Evolutionary conservation across 2,797 vertebrate species (phyloP).

Genomic region (Florisuga fusca): DNA sequence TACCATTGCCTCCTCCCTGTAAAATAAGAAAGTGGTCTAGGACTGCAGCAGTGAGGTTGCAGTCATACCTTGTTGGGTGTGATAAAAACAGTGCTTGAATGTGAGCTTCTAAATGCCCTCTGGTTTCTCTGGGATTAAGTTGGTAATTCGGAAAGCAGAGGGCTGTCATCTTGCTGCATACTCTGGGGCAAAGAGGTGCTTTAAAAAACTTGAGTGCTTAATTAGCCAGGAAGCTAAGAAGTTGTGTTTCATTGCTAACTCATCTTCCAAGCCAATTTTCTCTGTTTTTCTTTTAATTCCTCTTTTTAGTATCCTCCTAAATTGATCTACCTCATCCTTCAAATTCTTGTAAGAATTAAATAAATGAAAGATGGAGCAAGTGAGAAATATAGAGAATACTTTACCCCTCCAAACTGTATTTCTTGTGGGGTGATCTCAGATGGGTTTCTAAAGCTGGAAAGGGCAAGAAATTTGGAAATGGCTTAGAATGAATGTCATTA

Average conservation of each 20-base stretch:
- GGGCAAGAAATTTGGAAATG: neutral
- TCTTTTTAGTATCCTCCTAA: neutral
- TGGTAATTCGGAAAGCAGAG: neutral
- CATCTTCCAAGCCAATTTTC: accelerated
- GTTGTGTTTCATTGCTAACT: neutral
- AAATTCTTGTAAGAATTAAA: neutral
- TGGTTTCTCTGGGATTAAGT: neutral
- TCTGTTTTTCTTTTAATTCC: neutral
- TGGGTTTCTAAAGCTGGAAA: neutral
- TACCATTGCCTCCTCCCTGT: neutral
- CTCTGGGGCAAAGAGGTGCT: neutral
- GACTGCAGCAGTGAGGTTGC: neutral
- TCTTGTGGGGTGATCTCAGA: neutral
- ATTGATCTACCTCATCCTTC: neutral
- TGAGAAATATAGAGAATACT: neutral
- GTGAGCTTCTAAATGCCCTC: neutral
- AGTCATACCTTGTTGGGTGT: accelerated
- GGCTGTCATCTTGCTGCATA: neutral
- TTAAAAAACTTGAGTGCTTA: neutral
- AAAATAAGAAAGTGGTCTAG: neutral
- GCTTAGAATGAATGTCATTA: neutral
- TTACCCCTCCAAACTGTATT: neutral
- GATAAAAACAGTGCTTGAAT: neutral
- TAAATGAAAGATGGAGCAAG: neutral
- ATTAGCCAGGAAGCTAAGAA: neutral